phyloP scores from a whole-genome alignment of 2,113 vertebrate species.

The Taxidea taxus region DNA sequence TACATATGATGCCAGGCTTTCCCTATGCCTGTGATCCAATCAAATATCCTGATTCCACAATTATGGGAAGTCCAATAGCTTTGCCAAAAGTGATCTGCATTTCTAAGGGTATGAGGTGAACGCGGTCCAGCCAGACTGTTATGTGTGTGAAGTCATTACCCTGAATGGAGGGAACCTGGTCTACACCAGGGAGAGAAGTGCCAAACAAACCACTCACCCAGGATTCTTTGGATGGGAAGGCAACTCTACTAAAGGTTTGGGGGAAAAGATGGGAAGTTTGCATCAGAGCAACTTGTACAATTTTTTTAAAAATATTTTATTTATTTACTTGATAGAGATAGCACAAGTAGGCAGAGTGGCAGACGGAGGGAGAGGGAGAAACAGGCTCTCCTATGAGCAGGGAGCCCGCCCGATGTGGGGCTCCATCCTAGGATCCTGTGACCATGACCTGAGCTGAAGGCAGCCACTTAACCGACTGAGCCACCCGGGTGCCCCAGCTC shows the following conservation, averaged over 20 bases:
- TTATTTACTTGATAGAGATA: no score
- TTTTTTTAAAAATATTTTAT: neutral
- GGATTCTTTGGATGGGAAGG: neutral
- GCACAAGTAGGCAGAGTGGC: no score
- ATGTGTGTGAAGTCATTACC: neutral
- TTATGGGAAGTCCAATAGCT: neutral
- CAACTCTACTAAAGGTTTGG: neutral
- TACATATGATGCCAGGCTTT: neutral
- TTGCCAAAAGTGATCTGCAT: neutral
- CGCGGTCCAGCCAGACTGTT: neutral
- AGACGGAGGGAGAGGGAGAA: no score
- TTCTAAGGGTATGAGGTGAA: neutral
- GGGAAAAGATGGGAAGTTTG: neutral
- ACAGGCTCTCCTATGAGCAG: no score
- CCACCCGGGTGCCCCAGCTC: neutral
- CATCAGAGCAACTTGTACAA: neutral
- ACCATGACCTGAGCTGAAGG: no score
- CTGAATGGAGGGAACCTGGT: neutral
- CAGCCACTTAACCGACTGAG: no score
- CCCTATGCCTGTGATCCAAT: neutral
- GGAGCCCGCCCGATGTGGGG: accelerated
- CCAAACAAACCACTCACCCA: neutral
- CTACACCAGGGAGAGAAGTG: neutral
- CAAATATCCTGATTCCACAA: neutral
- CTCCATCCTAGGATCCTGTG: no score